These are phyloP conservation scores for Aphis craccivora DNA, from an alignment of 1,140 invertebrate species.

Conservation along the genomic window DNA sequence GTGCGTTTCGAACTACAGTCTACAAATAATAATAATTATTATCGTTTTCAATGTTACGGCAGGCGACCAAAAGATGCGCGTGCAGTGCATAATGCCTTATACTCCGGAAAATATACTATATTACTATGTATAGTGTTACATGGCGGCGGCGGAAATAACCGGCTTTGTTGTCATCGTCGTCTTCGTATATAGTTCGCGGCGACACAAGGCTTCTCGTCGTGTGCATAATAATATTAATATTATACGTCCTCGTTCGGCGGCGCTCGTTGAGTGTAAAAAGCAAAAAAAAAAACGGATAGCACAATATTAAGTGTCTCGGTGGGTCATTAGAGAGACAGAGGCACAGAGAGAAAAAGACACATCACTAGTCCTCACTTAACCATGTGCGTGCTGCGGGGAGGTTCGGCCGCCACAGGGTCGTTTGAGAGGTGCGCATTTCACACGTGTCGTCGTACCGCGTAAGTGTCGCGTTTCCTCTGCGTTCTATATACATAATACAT, in stretches of 20 bases:
- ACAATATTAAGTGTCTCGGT: conserved; percentile 28
- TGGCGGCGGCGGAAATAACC: conserved; percentile 3
- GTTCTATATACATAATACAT: background rate
- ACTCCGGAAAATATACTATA: background rate
- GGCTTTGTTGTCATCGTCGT: background rate
- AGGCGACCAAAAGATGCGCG: background rate
- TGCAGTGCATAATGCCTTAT: background rate
- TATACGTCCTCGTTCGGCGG: background rate
- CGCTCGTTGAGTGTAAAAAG: background rate
- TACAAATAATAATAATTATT: background rate
- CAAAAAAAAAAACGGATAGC: conserved; percentile 12
- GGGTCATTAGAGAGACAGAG: background rate
- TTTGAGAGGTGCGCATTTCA: conserved; percentile 17
- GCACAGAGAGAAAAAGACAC: background rate
- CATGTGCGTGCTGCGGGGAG: background rate
- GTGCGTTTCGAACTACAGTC: background rate
- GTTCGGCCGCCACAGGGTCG: background rate
- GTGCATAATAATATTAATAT: background rate
- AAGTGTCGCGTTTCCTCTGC: conserved; percentile 26
- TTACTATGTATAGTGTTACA: background rate
- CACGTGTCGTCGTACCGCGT: background rate
- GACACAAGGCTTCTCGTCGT: background rate
- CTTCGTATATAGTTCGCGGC: background rate
- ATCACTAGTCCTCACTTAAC: background rate
- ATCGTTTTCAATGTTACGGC: background rate